phyloP scores from a whole-genome alignment of 53 echinoderm and acorn worm species.

The Echinarachnius parma region DNA sequence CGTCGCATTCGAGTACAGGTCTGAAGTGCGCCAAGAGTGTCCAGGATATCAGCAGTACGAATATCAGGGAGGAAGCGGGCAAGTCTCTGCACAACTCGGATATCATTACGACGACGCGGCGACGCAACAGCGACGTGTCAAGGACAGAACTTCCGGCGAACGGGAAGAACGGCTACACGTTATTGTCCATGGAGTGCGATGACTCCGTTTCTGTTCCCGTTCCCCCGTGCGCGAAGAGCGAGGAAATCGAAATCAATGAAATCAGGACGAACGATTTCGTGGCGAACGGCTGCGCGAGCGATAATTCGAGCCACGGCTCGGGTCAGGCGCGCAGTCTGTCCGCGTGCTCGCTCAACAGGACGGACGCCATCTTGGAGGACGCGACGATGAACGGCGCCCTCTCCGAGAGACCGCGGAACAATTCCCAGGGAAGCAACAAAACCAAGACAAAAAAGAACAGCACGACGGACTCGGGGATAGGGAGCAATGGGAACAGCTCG shows the following conservation, averaged over 20 bases:
- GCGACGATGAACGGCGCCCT: slow-evolving; percentile 35
- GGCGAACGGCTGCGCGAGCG: no score
- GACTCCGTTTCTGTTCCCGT: slow-evolving; percentile 10
- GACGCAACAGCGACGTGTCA: slow-evolving; percentile 38
- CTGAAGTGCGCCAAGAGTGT: slow-evolving; percentile 26
- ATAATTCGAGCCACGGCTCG: slow-evolving; percentile 14
- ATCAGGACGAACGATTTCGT: slow-evolving; percentile 38
- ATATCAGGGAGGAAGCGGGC: slow-evolving; percentile 24
- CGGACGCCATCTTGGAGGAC: slow-evolving; percentile 13
- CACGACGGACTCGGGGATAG: slow-evolving; percentile 40
- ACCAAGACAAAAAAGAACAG: slow-evolving; percentile 46
- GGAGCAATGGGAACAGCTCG: slow-evolving; percentile 44
- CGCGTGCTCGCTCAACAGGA: slow-evolving; percentile 34
- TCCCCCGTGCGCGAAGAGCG: slow-evolving; percentile 22
- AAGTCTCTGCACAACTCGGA: slow-evolving; percentile 5
- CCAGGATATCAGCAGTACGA: slow-evolving; percentile 35
- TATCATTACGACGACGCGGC: background rate
- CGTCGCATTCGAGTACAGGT: slow-evolving; percentile 1
- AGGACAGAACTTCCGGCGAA: slow-evolving; percentile 23
- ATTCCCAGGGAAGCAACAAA: slow-evolving; percentile 45
- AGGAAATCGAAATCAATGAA: slow-evolving; percentile 34
- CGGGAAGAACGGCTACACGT: slow-evolving; percentile 37
- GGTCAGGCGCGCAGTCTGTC: slow-evolving; percentile 41
- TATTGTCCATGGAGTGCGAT: slow-evolving; percentile 35
- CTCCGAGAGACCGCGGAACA: slow-evolving; percentile 28